Evolutionary conservation across 1,140 invertebrate species (phyloP).

Genomic region (Drosophila murphyi): DNA sequence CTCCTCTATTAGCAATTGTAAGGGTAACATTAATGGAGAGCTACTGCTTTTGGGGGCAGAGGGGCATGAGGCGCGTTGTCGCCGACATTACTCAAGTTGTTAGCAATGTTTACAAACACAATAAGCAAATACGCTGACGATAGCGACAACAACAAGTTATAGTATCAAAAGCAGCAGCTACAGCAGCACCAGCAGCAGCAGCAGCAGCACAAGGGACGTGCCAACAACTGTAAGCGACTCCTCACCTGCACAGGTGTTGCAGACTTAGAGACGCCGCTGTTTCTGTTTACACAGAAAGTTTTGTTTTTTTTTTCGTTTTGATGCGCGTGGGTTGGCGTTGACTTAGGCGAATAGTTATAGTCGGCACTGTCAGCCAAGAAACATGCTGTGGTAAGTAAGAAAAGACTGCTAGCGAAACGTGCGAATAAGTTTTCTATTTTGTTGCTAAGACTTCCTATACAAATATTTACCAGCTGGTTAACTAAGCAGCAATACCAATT

Average conservation of each 20-base stretch:
- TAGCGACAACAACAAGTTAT: slow-evolving; percentile 27
- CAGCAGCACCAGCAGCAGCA: not conserved
- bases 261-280: slow-evolving; percentile 55
- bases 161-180: slow-evolving; percentile 12
- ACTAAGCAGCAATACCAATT: slow-evolving; percentile 38
- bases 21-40: slow-evolving; percentile 44
- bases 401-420: slow-evolving; percentile 70
- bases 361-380: slow-evolving; percentile 40
- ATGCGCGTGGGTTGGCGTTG: slow-evolving; percentile 40
- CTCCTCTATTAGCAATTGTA: slow-evolving; percentile 65
- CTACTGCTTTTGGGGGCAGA: slow-evolving; percentile 28
- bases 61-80: slow-evolving; percentile 61
- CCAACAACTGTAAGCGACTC: slow-evolving; percentile 37
- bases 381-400: slow-evolving; percentile 40
- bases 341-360: slow-evolving; percentile 61
- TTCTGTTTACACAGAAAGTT: slow-evolving; percentile 70
- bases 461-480: slow-evolving; percentile 58
- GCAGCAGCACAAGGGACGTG: not conserved
- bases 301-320: slow-evolving; percentile 30
- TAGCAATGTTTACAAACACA: slow-evolving; percentile 82
- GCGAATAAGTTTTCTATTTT: slow-evolving; percentile 74
- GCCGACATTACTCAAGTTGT: slow-evolving; percentile 82
- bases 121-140: slow-evolving; percentile 73
- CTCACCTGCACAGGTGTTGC: slow-evolving; percentile 56
- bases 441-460: slow-evolving; percentile 17